Evolutionary conservation across 2,888 invertebrate genomes (phyloP), one percentile per base, ranked within the genome.

Genomic region (Stenolophus ochropezus): DNA sequence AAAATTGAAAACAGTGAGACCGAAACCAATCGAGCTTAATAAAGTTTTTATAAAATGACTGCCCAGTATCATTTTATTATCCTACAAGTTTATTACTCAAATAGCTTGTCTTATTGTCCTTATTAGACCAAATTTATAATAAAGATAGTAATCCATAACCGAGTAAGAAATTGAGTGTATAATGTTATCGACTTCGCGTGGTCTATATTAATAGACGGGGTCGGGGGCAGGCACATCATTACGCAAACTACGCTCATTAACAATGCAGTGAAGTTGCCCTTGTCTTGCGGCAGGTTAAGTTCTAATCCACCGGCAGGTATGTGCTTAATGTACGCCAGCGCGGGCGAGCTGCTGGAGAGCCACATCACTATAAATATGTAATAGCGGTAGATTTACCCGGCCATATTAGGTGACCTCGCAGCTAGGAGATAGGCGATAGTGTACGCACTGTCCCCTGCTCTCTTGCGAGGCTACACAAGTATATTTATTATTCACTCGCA

Each of bases 231-330:
- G 56, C 61, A 58, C 81, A 74, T 81, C 81, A 81, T 74, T 81
- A 75, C 75, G 49, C 81, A 75, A 81, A 81, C 81, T 81, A 81
- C 23, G 61, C 81, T 81, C 81, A 81, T 81, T 81, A 81, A 51
- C 65, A 75, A 81, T 81, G 61, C 75, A 75, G 61, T 49, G 42
- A 21, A 65, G 75, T 81, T 75, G 71, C 71, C 23, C 21, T 51
- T 42, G 53, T 53, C 75, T 75, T 51, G 47, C 21, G 65, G 76
- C 77, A 42, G 80, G 80, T 80, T 80, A 80, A 80, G 56, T 80
- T 80, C 80, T 80, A 80, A 80, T 80, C 80, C 73, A 80, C 80
- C 80, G 73, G 33, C 56, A 73, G 80, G 58, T 73, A 73, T 80
- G 58, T 73, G 58, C 69, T 78, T 78, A 78, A 69, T 78, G 69